A percentile compares a stretch with the other conserved stretches of the same genome.
These are phyloP conservation scores for Phymanthus crucifer DNA, from an alignment of 92 coral and sea anemone genomes.

Conservation along the genomic window DNA sequence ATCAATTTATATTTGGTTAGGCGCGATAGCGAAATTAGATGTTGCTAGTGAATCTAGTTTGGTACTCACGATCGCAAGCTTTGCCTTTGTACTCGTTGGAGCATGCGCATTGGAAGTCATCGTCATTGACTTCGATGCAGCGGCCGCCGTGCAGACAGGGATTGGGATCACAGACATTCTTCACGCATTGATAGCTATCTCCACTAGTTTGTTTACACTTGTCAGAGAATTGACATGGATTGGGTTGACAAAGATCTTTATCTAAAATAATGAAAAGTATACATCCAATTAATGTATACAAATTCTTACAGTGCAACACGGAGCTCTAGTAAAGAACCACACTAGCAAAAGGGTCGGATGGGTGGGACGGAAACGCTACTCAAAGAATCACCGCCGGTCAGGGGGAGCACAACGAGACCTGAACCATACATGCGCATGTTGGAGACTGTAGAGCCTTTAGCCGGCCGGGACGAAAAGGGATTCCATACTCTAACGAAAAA, in stretches of 20 bases:
- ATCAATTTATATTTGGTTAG: neutral
- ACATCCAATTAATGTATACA: no score
- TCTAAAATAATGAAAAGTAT: constrained; percentile 45
- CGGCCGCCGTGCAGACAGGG: constrained; percentile 88
- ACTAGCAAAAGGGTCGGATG: no score
- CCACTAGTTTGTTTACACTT: constrained; percentile 84
- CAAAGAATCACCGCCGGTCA: no score
- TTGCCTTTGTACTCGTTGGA: constrained; percentile 67
- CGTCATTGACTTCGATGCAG: constrained; percentile 87
- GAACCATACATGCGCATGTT: no score
- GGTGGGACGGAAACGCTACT: no score
- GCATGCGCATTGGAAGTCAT: constrained; percentile 88
- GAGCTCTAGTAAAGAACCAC: no score
- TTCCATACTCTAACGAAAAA: no score
- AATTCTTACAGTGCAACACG: no score
- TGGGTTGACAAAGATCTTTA: constrained; percentile 93
- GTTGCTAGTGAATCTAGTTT: neutral
- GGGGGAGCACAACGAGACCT: no score
- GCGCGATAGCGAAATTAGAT: neutral
- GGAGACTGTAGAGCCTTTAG: no score
- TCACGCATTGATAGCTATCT: constrained; percentile 95
- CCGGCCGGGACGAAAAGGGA: no score
- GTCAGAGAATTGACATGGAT: constrained; percentile 95
- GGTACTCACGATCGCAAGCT: constrained; percentile 77
- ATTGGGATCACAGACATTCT: constrained; percentile 91